Base-by-base conservation (phyloP, 2,113 vertebrate species). In the Chlorodrepanis virens region DNA sequence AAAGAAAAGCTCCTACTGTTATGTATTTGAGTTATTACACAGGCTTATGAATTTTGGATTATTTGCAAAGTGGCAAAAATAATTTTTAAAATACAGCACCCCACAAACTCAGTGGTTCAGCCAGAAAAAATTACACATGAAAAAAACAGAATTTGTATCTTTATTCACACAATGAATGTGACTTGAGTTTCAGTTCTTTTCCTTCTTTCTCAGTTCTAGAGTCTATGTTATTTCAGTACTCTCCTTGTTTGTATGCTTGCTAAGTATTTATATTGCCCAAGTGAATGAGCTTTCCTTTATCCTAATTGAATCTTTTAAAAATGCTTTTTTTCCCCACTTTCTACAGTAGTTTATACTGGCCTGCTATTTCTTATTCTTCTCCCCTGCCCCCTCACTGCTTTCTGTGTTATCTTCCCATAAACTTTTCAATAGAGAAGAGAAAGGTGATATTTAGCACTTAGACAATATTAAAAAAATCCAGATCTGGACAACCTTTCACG, bases 241-340 rank as follows among this genome's bases (percentile, higher is more conserved):
- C 6, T 69, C 12, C 13, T 70, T 29, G 31, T 87, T 68, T 28
- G 1, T 35, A 71, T 35, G 12, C 60, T 88, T 83, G 16, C 18
- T 4, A 19, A 80, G 5, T 65, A 85, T 88, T 94, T 94, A 80
- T 83, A 85, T 59, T 77, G 33, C 22, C 37, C 2, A 35, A 54
- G 44, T 33, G 64, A 52, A 49, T 49, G 39, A 83, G 9, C 1
- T 6, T 84, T 74, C 17, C 19, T 94, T 92, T 87, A 90, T 86
- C 39, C 39, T 90, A 90, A 92, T 12, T 68, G 17, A 87, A 92
- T 90, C 21, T 83, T 90, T 79, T 29, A 5, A 92, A 59, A 70
- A 13, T 24, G 2, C 40, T 2, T 68, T 60, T 60, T 53, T 10
- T 7, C 18, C 1, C 18, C 9, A 17, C 19, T 71, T 93, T 75